These are phyloP conservation scores for Hephaestus fuliginosus DNA, from an alignment of 2,797 vertebrate genomes.

Conservation along the genomic window DNA sequence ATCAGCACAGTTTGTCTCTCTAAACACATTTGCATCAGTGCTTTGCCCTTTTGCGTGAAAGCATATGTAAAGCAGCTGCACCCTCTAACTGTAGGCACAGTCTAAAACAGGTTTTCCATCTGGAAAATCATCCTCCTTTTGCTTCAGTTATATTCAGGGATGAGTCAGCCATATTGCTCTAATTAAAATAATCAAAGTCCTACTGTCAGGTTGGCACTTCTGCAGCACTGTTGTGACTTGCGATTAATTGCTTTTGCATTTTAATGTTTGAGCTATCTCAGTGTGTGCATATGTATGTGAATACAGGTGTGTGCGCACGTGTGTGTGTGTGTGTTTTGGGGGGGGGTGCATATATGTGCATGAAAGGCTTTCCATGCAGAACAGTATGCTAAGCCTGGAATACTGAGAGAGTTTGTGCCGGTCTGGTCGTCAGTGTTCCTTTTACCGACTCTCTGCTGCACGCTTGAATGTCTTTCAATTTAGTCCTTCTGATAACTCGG, in stretches of 20 bases:
- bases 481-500: slow-evolving; percentile 74
- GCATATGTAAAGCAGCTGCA: slow-evolving; percentile 50
- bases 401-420: slow-evolving; percentile 49
- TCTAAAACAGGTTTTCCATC: slow-evolving; percentile 33
- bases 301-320: slow-evolving; percentile 28
- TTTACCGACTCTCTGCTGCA: slow-evolving; percentile 68
- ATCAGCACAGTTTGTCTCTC: slow-evolving; percentile 73
- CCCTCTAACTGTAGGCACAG: slow-evolving; percentile 27
- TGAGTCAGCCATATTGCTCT: slow-evolving; percentile 79
- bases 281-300: slow-evolving; percentile 27
- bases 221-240: slow-evolving; percentile 66
- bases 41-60: slow-evolving; percentile 54
- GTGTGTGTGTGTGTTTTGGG: slow-evolving; percentile 8
- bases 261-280: slow-evolving; percentile 65
- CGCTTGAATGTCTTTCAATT: slow-evolving; percentile 83
- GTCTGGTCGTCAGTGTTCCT: slow-evolving; percentile 66
- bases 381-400: slow-evolving; percentile 55
- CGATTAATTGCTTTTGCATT: slow-evolving; percentile 81
- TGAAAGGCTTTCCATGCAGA: slow-evolving; percentile 48
- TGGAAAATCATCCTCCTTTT: slow-evolving; percentile 43
- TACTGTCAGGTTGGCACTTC: slow-evolving; percentile 74
- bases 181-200: slow-evolving; percentile 83
- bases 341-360: slow-evolving; percentile 25
- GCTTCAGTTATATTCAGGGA: slow-evolving; percentile 58
- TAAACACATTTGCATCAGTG: slow-evolving; percentile 69